Conservation (phyloP, 2,113 vertebrate species). For the Smithornis capensis region DNA sequence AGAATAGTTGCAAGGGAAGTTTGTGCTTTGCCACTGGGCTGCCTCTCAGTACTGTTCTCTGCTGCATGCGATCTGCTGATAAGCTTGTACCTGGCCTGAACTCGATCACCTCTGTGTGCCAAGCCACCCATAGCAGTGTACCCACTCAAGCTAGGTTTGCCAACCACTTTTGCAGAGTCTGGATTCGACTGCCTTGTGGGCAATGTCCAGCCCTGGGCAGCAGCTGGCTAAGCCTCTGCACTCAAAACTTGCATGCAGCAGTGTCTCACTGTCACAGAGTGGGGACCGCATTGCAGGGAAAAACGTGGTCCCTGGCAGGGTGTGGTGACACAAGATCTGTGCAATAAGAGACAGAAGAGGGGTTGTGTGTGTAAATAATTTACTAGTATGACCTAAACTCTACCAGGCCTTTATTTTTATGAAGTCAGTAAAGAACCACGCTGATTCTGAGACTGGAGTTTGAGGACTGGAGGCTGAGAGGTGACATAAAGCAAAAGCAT, state of each 20-base stretch:
- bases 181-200: neutral
- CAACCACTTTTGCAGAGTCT: neutral
- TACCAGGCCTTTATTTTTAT: constrained; percentile 15
- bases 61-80: neutral
- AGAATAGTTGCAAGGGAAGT: constrained; percentile 18
- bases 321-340: neutral
- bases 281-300: rapidly evolving
- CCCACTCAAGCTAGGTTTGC: neutral
- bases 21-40: neutral
- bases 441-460: neutral
- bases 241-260: neutral
- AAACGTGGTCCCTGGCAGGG: neutral
- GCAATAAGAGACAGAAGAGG: neutral
- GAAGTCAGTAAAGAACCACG: neutral
- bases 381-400: neutral
- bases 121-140: neutral
- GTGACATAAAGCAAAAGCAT: neutral
- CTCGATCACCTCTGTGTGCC: neutral
- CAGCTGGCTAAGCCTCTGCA: neutral
- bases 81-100: neutral
- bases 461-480: neutral
- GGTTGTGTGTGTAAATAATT: constrained; percentile 12
- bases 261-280: rapidly evolving
- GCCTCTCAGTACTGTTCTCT: neutral
- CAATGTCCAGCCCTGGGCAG: neutral